Evolutionary conservation across 2,888 invertebrate species (phyloP).

Genomic region (Coecobrya sp.): DNA sequence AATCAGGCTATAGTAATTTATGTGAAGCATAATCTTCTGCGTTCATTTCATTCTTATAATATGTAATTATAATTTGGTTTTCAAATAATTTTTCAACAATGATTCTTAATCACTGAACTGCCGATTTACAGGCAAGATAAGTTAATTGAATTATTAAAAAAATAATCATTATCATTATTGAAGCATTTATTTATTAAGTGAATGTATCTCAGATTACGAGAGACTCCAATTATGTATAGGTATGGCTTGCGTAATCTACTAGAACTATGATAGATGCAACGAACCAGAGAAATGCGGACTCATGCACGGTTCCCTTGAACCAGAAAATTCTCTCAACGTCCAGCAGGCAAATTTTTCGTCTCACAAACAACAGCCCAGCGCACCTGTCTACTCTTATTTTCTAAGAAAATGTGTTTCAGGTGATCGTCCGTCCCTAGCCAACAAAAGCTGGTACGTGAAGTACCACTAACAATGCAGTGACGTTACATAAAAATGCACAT

Average conservation of each 20-base stretch:
- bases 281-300: not conserved
- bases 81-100: not conserved
- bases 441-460: conserved; percentile 2
- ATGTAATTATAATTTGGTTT: too few relatives aligned
- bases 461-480: not conserved
- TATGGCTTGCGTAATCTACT: not conserved
- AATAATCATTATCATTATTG: not conserved
- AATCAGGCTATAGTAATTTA: not conserved
- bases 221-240: not conserved
- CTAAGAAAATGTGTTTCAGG: conserved; percentile 42
- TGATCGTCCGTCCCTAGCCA: not conserved
- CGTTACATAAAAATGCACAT: not conserved
- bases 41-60: not conserved
- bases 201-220: too few relatives aligned
- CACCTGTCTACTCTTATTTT: conserved; percentile 39
- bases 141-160: not conserved
- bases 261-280: not conserved
- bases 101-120: not conserved
- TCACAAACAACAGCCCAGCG: not conserved
- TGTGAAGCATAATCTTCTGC: not conserved
- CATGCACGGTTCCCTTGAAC: conserved; percentile 2
- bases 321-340: not conserved
- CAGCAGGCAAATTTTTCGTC: not conserved
- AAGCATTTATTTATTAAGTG: not conserved
- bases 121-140: not conserved